phyloP scores from a whole-genome alignment of 1,140 invertebrate species.

The Musca vetustissima region DNA sequence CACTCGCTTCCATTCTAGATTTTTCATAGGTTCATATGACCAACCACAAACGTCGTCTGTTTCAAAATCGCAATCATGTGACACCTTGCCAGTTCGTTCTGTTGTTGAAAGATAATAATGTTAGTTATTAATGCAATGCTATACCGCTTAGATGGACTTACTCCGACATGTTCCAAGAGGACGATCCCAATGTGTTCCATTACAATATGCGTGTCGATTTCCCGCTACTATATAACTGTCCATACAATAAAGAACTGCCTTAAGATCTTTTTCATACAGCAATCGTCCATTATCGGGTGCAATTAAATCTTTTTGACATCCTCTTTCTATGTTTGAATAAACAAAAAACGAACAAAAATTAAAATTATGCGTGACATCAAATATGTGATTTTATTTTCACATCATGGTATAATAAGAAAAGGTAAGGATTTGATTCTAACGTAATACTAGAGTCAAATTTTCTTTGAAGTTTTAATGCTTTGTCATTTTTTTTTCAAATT shows the following conservation, averaged over 20 bases:
- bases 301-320: slow-evolving; percentile 20
- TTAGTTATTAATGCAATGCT: background rate
- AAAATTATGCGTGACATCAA: too few relatives aligned
- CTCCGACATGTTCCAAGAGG: slow-evolving; percentile 38
- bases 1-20: slow-evolving; percentile 37
- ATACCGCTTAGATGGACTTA: slow-evolving; percentile 6
- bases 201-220: slow-evolving; percentile 35
- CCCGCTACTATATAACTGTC: slow-evolving; percentile 42
- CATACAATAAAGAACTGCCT: slow-evolving; percentile 31
- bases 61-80: slow-evolving; percentile 48
- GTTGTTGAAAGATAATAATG: background rate
- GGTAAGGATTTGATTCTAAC: too few relatives aligned
- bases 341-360: too few relatives aligned
- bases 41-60: slow-evolving; percentile 46
- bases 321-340: slow-evolving; percentile 34
- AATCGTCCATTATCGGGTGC: slow-evolving; percentile 30
- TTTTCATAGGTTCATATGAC: slow-evolving; percentile 25
- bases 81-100: slow-evolving; percentile 19
- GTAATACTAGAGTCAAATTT: too few relatives aligned
- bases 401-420: too few relatives aligned
- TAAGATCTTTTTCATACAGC: background rate
- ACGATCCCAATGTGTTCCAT: slow-evolving; percentile 45
- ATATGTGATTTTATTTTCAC: too few relatives aligned
- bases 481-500: too few relatives aligned
- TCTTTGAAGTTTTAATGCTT: too few relatives aligned